Evolutionary conservation across 2,888 invertebrate species (phyloP).

Genomic region (Plutella xylostella): DNA sequence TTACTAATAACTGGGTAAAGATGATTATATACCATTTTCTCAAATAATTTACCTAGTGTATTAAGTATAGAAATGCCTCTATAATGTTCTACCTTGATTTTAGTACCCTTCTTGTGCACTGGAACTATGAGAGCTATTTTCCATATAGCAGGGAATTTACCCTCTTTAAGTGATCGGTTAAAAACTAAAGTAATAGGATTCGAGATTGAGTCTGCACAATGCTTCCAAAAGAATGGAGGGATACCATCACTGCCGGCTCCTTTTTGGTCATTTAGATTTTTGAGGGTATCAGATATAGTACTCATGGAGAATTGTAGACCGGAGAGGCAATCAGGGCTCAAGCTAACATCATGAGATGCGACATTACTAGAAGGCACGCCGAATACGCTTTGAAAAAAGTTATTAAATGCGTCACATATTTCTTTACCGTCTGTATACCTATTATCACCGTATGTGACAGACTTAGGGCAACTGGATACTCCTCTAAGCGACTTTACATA

Average conservation of each 20-base stretch:
- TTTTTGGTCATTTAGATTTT: neutral
- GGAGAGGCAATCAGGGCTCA: neutral
- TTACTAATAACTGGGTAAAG: neutral
- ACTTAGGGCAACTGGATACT: too few relatives aligned
- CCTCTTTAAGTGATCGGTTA: neutral
- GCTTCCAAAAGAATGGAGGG: neutral
- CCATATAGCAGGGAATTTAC: too few relatives aligned
- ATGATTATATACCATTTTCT: neutral
- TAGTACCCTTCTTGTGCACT: too few relatives aligned
- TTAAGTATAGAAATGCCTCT: neutral
- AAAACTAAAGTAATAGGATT: neutral
- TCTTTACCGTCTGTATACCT: neutral
- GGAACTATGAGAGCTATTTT: too few relatives aligned
- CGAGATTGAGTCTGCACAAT: neutral
- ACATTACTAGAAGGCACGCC: too few relatives aligned
- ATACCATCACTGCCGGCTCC: constrained; percentile 1
- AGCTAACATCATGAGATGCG: neutral
- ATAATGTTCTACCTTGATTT: too few relatives aligned
- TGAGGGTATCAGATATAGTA: neutral
- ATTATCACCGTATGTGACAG: neutral
- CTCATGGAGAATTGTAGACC: neutral
- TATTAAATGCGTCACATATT: neutral
- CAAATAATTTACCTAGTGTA: neutral
- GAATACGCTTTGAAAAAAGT: too few relatives aligned
- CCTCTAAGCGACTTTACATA: too few relatives aligned